Base-by-base conservation (phyloP, 2,797 vertebrate species). In the Euphonia xanthogaster region DNA sequence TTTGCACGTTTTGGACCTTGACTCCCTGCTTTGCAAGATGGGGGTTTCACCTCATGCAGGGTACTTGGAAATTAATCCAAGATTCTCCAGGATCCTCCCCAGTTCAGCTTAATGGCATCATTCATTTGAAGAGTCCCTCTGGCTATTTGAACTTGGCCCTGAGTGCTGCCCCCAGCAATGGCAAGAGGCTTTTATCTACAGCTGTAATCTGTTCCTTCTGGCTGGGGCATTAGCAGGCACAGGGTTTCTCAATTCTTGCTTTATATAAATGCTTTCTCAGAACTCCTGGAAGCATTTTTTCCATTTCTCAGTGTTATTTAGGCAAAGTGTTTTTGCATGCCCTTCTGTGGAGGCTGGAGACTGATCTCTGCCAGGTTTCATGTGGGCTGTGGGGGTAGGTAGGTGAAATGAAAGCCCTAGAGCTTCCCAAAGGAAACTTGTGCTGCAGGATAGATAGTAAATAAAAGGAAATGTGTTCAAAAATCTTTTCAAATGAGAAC, bases 191-290 rank as follows among this genome's bases (percentile, higher is more conserved):
- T 88, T 91, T 86, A 61, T 77, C 42, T 54, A 2, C 40, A 88
- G 62, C 45, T 77, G 0, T 72, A 16, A 72, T 58, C 61, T 80
- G 30, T 2, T 77, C 42, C 50, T 55, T 80, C 45, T 68, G 75
- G 37, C 81, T 47, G 40, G 18, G 74, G 61, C 61, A 47, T 61
- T 71, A 74, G 23, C 25, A 77, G 74, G 48, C 45, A 21, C 45
- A 17, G 83, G 57, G 55, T 54, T 87, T 83, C 72, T 92, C 48
- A 33, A 10, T 63, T 72, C 58, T 42, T 50, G 18, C 27, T 86
- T 86, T 88, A 65, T 81, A 89, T 86, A 80, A 94, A 57, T 74
- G 40, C 57, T 91, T 93, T 90, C 89, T 88, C 24, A 27, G 84
- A 94, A 77, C 60, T 91, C 63, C 57, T 65, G 82, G 37, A 77